A percentile compares a stretch with the other conserved stretches of the same genome.
phyloP scores from a whole-genome alignment of 1,140 invertebrate species.

The Platyscapa corneri region DNA sequence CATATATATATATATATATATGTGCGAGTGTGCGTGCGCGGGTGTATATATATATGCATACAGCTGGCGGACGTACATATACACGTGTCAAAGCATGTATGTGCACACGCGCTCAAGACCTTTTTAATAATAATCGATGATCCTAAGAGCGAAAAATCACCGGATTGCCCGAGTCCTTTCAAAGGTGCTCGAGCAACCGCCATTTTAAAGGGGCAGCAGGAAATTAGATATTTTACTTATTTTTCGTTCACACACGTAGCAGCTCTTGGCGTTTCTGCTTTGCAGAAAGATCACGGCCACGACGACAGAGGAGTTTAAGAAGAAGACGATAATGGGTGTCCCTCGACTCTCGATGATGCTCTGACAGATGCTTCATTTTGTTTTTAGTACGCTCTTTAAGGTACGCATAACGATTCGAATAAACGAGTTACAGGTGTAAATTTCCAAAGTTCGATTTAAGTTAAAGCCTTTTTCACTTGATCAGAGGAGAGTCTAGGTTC shows the following conservation, averaged over 20 bases:
- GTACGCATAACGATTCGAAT: conserved; percentile 61
- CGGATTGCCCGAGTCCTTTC: conserved; percentile 39
- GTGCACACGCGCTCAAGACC: neutral
- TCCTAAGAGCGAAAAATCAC: conserved; percentile 47
- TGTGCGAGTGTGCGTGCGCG: too few relatives aligned
- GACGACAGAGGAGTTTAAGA: conserved; percentile 48
- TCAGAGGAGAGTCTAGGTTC: conserved; percentile 73
- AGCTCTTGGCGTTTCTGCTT: conserved; percentile 50
- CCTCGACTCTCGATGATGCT: conserved; percentile 46
- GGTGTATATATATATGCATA: too few relatives aligned
- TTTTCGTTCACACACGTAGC: conserved; percentile 45
- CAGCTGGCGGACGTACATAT: neutral
- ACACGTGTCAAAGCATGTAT: neutral
- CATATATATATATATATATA: neutral
- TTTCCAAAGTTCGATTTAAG: conserved; percentile 72
- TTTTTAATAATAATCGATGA: conserved; percentile 48
- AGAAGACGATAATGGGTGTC: conserved; percentile 28
- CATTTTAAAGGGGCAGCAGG: conserved; percentile 32
- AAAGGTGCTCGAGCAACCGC: conserved; percentile 43
- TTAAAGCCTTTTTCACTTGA: conserved; percentile 76
- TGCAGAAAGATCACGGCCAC: conserved; percentile 50
- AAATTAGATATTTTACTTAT: conserved; percentile 47
- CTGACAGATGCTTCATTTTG: conserved; percentile 41
- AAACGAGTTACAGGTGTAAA: conserved; percentile 69
- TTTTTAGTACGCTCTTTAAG: conserved; percentile 49